Evolutionary conservation across 1,140 invertebrate genomes (phyloP).

Genomic region (Aphelenchoides avenae): DNA sequence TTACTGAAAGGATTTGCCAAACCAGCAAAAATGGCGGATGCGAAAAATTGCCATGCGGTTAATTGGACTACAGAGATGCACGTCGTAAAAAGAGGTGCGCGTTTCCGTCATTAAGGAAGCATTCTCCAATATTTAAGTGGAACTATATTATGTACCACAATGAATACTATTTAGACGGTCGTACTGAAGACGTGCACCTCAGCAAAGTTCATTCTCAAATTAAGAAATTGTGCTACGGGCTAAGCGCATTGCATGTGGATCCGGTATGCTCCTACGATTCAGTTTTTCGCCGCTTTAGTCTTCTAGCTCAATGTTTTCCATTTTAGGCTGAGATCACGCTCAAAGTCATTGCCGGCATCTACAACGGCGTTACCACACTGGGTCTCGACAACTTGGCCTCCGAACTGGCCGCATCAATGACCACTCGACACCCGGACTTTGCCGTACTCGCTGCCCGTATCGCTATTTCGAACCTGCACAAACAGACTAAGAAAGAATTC

Average conservation of each 20-base stretch:
- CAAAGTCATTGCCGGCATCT: constrained; percentile 81
- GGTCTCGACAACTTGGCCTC: constrained; percentile 94
- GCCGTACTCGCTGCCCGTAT: constrained; percentile 88
- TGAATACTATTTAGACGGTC: too few species aligned
- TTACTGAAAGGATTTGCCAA: too few species aligned
- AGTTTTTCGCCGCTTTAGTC: too few species aligned
- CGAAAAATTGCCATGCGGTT: too few species aligned
- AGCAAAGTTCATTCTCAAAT: constrained; percentile 96
- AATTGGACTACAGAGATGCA: too few species aligned
- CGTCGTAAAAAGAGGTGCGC: too few species aligned
- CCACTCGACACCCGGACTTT: constrained; percentile 93
- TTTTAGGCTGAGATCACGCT: constrained; percentile 59
- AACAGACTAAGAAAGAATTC: constrained; percentile 72
- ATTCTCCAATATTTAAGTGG: too few species aligned
- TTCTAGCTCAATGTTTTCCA: too few species aligned
- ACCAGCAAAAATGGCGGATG: too few species aligned
- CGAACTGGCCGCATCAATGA: constrained; percentile 91
- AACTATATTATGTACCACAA: too few species aligned
- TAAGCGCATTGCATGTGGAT: constrained; percentile 91
- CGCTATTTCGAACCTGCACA: constrained; percentile 93
- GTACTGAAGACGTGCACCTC: constrained; percentile 85
- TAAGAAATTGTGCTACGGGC: constrained; percentile 86
- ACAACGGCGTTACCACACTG: constrained; percentile 88
- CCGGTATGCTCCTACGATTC: too few species aligned
- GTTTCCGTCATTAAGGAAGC: too few species aligned